phyloP scores from a whole-genome alignment of 2,113 vertebrate genomes.

The Halichoeres trimaculatus region DNA sequence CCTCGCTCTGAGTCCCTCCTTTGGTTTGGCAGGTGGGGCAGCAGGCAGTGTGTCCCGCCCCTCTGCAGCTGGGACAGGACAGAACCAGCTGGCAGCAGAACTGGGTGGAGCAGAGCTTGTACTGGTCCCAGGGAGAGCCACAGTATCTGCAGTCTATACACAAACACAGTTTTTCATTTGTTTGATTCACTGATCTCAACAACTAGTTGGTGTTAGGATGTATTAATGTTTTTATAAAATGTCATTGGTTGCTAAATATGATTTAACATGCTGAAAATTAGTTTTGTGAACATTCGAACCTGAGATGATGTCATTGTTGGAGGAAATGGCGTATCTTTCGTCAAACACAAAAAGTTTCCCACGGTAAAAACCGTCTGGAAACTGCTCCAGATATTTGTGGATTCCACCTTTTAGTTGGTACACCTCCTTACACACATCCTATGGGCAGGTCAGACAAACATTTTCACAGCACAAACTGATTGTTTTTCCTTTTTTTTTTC shows the following conservation, averaged over 20 bases:
- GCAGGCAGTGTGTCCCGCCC: slow-evolving; percentile 88
- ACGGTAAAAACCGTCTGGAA: slow-evolving; percentile 94
- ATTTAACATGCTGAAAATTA: neutral
- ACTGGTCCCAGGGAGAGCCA: slow-evolving; percentile 89
- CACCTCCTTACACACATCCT: slow-evolving; percentile 94
- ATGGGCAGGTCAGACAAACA: neutral
- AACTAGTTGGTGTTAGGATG: neutral
- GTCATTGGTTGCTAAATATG: too few relatives aligned
- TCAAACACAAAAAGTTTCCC: slow-evolving; percentile 99
- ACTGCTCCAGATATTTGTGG: slow-evolving; percentile 95
- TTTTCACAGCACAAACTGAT: neutral
- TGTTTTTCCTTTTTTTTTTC: neutral
- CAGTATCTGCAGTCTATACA: slow-evolving; percentile 93
- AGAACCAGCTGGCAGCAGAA: slow-evolving; percentile 94
- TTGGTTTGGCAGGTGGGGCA: slow-evolving; percentile 91
- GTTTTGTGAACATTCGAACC: slow-evolving; percentile 78
- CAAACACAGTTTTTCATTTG: neutral
- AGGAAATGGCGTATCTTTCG: slow-evolving; percentile 92
- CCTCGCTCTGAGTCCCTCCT: slow-evolving; percentile 49
- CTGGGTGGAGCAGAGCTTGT: slow-evolving; percentile 89
- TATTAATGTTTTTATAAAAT: neutral
- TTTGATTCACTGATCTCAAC: neutral
- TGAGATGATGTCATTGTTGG: slow-evolving; percentile 89
- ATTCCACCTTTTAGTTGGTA: slow-evolving; percentile 98
- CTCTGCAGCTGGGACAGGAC: slow-evolving; percentile 86